A percentile compares a stretch with the other conserved stretches of the same genome.
phyloP scores from a whole-genome alignment of 1,140 invertebrate species.

The Nasonia giraulti region DNA sequence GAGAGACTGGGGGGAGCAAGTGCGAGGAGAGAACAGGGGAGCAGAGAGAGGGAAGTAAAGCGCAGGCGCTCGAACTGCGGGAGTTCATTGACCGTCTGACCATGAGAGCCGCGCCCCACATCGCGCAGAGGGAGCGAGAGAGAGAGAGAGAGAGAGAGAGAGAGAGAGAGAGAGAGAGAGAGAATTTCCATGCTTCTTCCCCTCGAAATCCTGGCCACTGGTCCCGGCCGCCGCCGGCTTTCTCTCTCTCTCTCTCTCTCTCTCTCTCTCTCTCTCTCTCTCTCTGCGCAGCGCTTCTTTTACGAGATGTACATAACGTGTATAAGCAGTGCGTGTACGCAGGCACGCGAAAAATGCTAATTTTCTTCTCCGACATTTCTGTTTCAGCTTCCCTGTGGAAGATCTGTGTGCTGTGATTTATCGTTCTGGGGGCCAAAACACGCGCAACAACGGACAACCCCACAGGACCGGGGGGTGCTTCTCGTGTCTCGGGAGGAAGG shows the following conservation, averaged over 20 bases:
- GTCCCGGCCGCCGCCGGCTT: neutral
- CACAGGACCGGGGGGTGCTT: conserved; percentile 97
- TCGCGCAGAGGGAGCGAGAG: conserved; percentile 47
- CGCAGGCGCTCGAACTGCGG: conserved; percentile 35
- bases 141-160: neutral
- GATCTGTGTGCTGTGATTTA: conserved; percentile 75
- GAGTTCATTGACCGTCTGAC: conserved; percentile 70
- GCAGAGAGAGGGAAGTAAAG: conserved; percentile 18
- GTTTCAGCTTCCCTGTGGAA: conserved; percentile 72
- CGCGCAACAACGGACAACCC: conserved; percentile 93
- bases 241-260: neutral
- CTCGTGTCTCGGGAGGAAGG: conserved; percentile 98
- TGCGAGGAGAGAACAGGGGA: neutral
- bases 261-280: neutral
- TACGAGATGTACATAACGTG: too few relatives aligned
- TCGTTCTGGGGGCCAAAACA: conserved; percentile 72
- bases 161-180: conserved; percentile 10
- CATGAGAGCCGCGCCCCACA: conserved; percentile 70
- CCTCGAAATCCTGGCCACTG: conserved; percentile 37
- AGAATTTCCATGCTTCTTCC: conserved; percentile 42
- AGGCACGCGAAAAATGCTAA: neutral
- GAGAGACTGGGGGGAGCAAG: neutral
- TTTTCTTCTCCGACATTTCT: neutral
- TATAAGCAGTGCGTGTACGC: too few relatives aligned
- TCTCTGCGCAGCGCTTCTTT: too few relatives aligned